Conservation (phyloP, 2,113 vertebrate species). For the Camelus bactrianus region DNA sequence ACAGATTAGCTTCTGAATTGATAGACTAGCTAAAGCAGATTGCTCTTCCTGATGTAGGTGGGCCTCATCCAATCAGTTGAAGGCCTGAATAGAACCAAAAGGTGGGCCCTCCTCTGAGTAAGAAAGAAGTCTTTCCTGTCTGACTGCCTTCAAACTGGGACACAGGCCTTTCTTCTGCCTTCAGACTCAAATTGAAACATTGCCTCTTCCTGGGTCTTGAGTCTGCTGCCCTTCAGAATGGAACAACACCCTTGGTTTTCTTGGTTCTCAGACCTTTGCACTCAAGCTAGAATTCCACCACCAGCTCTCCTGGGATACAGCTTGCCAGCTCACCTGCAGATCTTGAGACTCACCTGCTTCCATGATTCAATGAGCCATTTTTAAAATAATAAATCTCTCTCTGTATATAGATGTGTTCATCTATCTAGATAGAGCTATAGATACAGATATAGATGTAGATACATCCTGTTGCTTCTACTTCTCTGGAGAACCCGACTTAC, state of each 20-base stretch:
- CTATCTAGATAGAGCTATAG: background rate
- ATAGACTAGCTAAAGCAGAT: background rate
- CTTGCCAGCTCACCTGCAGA: background rate
- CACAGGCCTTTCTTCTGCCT: background rate
- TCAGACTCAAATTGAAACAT: background rate
- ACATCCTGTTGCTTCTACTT: background rate
- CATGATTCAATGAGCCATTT: background rate
- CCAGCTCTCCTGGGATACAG: background rate
- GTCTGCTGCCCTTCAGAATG: background rate
- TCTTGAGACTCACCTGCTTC: background rate
- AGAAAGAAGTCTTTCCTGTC: background rate
- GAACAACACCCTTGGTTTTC: background rate
- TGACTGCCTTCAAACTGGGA: background rate
- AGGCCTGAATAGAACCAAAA: background rate
- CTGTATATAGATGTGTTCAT: too few species aligned
- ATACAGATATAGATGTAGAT: background rate
- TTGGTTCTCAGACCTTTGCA: background rate
- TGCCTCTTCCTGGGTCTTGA: background rate
- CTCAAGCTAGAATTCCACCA: background rate
- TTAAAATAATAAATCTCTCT: background rate
- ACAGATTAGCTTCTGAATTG: background rate
- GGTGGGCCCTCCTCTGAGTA: background rate
- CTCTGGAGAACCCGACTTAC: background rate
- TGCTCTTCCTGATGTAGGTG: background rate
- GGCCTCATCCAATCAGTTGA: background rate